Evolutionary conservation across 2,113 vertebrate genomes (phyloP).

Genomic region (Tilapia sparmanii): DNA sequence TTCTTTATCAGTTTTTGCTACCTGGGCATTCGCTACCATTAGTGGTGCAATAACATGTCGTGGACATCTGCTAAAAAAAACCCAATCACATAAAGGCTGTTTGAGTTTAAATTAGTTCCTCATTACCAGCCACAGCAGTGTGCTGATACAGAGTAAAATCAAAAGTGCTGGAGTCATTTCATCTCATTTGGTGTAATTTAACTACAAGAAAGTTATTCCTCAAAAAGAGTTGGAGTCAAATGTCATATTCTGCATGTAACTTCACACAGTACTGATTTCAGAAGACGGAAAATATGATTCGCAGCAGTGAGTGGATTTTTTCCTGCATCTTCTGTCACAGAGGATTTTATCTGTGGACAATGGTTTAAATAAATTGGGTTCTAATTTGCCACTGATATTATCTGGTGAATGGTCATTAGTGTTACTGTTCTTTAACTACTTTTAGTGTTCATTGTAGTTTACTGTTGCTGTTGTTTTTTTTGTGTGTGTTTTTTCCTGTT

Average conservation of each 20-base stretch:
- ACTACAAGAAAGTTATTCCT: neutral
- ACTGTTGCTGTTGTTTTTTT: neutral
- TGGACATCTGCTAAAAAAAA: neutral
- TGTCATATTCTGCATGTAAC: neutral
- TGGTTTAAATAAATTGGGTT: neutral
- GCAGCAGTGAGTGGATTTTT: neutral
- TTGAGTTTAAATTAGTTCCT: constrained; percentile 31
- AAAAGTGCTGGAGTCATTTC: neutral
- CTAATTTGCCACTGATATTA: neutral
- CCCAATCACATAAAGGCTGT: neutral
- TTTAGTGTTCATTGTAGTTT: neutral
- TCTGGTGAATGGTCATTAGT: neutral
- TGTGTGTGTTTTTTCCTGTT: too few species aligned
- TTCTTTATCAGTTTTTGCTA: neutral
- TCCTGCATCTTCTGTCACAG: neutral
- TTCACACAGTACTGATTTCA: neutral
- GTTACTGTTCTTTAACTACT: neutral
- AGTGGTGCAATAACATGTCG: neutral
- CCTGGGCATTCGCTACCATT: neutral
- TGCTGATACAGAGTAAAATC: neutral
- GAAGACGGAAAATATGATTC: neutral
- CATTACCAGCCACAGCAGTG: neutral
- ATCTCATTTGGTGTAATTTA: neutral
- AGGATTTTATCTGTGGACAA: neutral
- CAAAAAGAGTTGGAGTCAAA: neutral